Conservation (phyloP, 2,888 invertebrate genomes). For the Cephus spinipes region DNA sequence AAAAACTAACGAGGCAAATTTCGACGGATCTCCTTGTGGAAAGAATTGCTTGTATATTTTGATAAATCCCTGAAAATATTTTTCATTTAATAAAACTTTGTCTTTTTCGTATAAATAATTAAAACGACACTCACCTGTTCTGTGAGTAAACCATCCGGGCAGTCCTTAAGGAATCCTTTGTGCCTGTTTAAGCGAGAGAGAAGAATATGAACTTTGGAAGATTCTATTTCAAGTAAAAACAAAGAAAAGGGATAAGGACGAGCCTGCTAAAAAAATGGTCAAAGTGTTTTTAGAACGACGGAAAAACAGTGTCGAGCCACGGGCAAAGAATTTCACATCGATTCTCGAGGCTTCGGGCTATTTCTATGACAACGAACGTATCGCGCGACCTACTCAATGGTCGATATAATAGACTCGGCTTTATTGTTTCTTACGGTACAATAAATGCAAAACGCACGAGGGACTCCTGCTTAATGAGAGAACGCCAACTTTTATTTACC, state of each 20-base stretch:
- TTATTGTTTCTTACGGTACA: too few relatives aligned
- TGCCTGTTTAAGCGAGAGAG: constrained; percentile 76
- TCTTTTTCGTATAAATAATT: background rate
- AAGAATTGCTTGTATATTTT: constrained; percentile 99
- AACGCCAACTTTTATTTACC: too few relatives aligned
- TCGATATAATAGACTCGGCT: background rate
- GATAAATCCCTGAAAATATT: constrained; percentile 88
- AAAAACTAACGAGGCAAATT: constrained; percentile 97
- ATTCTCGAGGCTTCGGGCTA: background rate
- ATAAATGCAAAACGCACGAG: too few relatives aligned
- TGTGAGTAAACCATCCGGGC: constrained; percentile 93
- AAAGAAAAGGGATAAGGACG: too few relatives aligned
- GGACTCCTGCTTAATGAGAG: too few relatives aligned
- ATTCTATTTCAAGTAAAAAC: background rate
- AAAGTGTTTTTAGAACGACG: too few relatives aligned
- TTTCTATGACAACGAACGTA: constrained; percentile 7
- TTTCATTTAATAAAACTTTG: background rate
- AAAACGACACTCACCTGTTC: constrained; percentile 79
- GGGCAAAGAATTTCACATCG: background rate
- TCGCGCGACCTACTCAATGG: background rate
- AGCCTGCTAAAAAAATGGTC: background rate
- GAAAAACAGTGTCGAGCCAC: too few relatives aligned
- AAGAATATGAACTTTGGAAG: constrained; percentile 25
- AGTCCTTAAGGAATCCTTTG: constrained; percentile 97
- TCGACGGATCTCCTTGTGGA: constrained; percentile 98